Conservation (phyloP, 2,888 invertebrate genomes). For the Phragmatobia fuliginosa region DNA sequence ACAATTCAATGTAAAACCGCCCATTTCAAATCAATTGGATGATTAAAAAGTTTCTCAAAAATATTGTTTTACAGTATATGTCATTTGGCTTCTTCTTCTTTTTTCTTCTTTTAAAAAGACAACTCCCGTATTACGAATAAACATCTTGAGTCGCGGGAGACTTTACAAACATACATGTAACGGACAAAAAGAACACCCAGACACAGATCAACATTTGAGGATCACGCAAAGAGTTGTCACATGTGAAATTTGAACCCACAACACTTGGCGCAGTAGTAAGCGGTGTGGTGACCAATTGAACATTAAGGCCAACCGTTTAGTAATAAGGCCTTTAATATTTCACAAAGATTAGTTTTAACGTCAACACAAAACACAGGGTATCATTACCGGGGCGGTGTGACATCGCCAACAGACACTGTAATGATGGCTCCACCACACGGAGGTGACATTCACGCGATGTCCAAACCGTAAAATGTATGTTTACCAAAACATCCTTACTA, state of each 20-base stretch:
- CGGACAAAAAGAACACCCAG: too few species aligned
- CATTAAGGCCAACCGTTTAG: too few species aligned
- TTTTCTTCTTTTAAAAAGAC: too few species aligned
- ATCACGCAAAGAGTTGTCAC: too few species aligned
- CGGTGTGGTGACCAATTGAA: too few species aligned
- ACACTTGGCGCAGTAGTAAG: too few species aligned
- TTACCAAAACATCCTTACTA: conserved; percentile 26
- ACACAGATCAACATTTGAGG: too few species aligned
- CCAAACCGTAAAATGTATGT: conserved; percentile 45
- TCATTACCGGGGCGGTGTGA: conserved; percentile 52
- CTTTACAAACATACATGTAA: too few species aligned
- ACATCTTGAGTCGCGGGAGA: too few species aligned
- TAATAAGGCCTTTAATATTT: conserved; percentile 45
- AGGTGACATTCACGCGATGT: conserved; percentile 54
- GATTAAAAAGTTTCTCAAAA: conserved; percentile 17
- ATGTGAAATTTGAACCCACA: too few species aligned
- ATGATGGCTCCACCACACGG: conserved; percentile 40
- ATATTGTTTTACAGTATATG: conserved; percentile 13
- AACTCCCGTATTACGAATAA: too few species aligned
- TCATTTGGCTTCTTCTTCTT: too few species aligned
- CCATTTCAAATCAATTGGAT: conserved; percentile 7
- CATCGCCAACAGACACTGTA: conserved; percentile 51
- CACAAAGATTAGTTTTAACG: conserved; percentile 51
- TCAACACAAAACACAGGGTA: conserved; percentile 39
- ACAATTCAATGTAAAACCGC: not conserved